Evolutionary conservation across 2,888 invertebrate genomes (phyloP), one percentile per base, ranked within the genome.

Genomic region (Ptychoptera contaminata): DNA sequence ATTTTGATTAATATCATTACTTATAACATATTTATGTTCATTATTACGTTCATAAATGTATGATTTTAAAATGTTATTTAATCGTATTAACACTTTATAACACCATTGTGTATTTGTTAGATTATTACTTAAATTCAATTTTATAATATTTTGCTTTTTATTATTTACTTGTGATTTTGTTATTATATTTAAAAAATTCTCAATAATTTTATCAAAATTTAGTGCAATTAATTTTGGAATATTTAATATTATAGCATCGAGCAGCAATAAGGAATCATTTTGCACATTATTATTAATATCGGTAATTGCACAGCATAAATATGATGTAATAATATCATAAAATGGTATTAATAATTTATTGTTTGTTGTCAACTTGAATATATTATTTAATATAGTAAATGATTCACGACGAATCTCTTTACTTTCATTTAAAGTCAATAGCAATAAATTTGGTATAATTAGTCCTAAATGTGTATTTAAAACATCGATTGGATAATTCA

Each of bases 301-400:
- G 1, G 90, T 91, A 86, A 93, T 87, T 1, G 87, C 83, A 67
- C 91, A 91, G 43, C 81, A 74, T 40, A 92, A 62, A 61, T 87
- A 85, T 1, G 85, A 82, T 15, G 81, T 76, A 47, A 92, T 65
- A 7, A 83, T 70, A 48, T 79, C 76, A 57, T 82, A 83, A 60
- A 86, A 87, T 9, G 90, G 86, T 36, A 70, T 60, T 11, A 82
- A 23, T 23, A 23, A 60, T 52, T 76, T 75, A 8, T 54, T 51
- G 2, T 60, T 47, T 1, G 56, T 49, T 9, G 55, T 50, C 0
- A 48, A 8, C 2, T 55, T 48, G 3, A 61, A 46, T 23, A 62
- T 49, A 12, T 54, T 57, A 55, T 65, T 62, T 2, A 74, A 58
- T 2, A 72, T 61, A 49, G 68, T 70, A 32, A 67, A 60, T 1